Evolutionary conservation across 2,797 vertebrate genomes (phyloP), one percentile per base, ranked within the genome.

Genomic region (Vespertilio murinus): DNA sequence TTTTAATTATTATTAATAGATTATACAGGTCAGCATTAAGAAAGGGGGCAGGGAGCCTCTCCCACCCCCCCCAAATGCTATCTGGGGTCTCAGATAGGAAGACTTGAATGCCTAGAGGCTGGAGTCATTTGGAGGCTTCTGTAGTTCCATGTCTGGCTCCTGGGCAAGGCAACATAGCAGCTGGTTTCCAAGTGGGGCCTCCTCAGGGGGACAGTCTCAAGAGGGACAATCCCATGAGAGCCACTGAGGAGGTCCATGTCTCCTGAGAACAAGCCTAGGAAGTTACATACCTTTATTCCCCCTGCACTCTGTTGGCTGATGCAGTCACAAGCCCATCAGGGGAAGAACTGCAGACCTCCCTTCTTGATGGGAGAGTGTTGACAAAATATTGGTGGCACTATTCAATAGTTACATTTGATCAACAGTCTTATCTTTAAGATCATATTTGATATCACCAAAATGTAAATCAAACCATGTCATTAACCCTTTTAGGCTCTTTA

Each of bases 1-100:
- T 16, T 23, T 33, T 91, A 20, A 25, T 56, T 56, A 28, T 42
- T 9, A n/a, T 61, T 45, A 42, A 40, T n/a, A 49, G 65, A 86
- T 91, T 93, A 71, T 94, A 5, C 47, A 89, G 42, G 54, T 87
- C 35, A 78, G 23, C 18, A 77, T 89, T 69, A 75, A 79, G 52
- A 49, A 40, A 87, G 33, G 28, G 28, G 16, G 6, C 1, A 69
- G 33, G 42, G 12, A 54, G 3, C 20, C 30, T 9, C 70, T 12
- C 47, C 8, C 70, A 9, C 40, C 8, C 52, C 20, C 52, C 52
- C 52, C 5, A 42, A 8, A 23, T 42, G 16, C 56, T 30, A 4
- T 18, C 30, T 82, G 45, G 1, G 2, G 3, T 95, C 38, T 79
- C 40, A 54, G 13, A 23, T 23, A 75, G 61, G 47, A 88, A 77